These are phyloP conservation scores for Idaea aversata DNA, from an alignment of 2,888 invertebrate species.

Conservation along the genomic window DNA sequence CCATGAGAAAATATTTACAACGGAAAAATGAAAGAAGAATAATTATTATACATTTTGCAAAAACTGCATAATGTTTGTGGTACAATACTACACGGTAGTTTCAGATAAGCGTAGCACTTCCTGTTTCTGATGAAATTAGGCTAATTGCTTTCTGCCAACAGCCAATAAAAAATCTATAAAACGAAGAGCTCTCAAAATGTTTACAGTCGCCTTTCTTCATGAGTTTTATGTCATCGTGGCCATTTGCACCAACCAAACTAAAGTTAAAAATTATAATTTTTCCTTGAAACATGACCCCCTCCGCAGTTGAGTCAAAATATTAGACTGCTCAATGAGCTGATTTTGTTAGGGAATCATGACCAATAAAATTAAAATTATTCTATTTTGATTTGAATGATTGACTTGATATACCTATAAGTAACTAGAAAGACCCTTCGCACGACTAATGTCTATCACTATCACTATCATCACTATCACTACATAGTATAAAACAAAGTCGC, in stretches of 20 bases:
- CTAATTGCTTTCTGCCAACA: constrained; percentile 12
- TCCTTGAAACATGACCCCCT: too few species aligned
- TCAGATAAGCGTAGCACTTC: constrained; percentile 5
- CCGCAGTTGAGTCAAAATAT: too few species aligned
- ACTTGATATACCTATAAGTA: too few species aligned
- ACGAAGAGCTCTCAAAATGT: constrained; percentile 12
- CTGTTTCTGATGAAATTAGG: constrained; percentile 11
- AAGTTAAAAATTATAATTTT: background rate
- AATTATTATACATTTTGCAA: background rate
- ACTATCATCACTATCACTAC: too few species aligned
- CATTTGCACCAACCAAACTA: background rate
- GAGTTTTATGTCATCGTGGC: constrained; percentile 3
- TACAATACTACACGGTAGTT: background rate
- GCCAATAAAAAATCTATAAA: constrained; percentile 18
- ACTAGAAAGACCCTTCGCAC: too few species aligned
- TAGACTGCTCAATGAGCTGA: too few species aligned
- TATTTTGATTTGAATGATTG: too few species aligned
- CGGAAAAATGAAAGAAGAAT: background rate
- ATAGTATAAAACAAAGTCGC: too few species aligned
- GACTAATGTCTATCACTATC: too few species aligned
- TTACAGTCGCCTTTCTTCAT: constrained; percentile 7
- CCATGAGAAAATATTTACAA: background rate
- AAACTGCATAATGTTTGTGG: background rate
- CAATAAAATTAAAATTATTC: too few species aligned
- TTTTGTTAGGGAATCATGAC: too few species aligned